phyloP scores from a whole-genome alignment of 2,888 invertebrate genomes.

The Ditula angustiorana region DNA sequence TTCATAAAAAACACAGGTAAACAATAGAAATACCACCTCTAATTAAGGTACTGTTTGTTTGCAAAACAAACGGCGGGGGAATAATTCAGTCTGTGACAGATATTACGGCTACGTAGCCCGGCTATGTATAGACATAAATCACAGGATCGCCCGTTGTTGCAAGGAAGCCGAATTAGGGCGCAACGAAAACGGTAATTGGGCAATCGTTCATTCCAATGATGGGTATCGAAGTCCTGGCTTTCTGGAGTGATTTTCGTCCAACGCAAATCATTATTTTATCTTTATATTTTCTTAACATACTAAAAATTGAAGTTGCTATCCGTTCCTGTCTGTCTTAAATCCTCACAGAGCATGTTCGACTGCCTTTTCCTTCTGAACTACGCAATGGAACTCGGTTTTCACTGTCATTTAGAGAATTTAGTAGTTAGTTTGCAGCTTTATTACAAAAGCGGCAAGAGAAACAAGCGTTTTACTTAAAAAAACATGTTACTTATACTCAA shows the following conservation, averaged over 20 bases:
- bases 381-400: too few relatives aligned
- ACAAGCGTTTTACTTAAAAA: too few relatives aligned
- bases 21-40: constrained; percentile 2
- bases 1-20: constrained; percentile 4
- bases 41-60: constrained; percentile 16
- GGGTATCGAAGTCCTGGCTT: background rate
- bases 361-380: too few relatives aligned
- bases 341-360: too few relatives aligned
- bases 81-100: constrained; percentile 34
- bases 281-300: background rate
- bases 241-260: background rate
- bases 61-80: constrained; percentile 21
- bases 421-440: too few relatives aligned
- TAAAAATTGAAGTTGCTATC: too few relatives aligned
- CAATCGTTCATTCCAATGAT: constrained; percentile 11
- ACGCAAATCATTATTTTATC: background rate
- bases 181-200: constrained; percentile 20
- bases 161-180: constrained; percentile 13
- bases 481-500: too few relatives aligned
- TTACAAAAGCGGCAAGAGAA: too few relatives aligned
- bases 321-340: too few relatives aligned
- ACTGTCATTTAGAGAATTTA: too few relatives aligned
- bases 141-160: background rate
- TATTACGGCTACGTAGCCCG: background rate
- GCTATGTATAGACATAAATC: constrained; percentile 7